Base-by-base conservation (phyloP, 1,140 invertebrate species). In the Drosophila subobscura region DNA sequence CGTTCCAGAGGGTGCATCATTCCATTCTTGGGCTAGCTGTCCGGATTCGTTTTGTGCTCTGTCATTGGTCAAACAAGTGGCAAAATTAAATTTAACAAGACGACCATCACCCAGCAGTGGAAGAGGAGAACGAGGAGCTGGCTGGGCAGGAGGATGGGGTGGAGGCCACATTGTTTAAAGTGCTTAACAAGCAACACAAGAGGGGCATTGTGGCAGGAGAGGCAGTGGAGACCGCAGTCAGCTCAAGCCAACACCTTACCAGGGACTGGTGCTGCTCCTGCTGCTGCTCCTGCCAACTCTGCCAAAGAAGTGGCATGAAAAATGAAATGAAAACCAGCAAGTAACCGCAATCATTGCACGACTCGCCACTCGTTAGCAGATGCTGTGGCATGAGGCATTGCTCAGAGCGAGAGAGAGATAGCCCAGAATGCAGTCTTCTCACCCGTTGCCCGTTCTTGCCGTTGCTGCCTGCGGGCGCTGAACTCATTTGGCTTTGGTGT, bases 71-170 rank as follows among this genome's bases (percentile, higher is more conserved):
- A 80, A 77, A 71, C 78, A 86, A 86, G 83, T 86, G 83, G 78
- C 83, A 88, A 76, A 86, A 86, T 86, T 86, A 86, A 83, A 86
- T 86, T 83, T 88, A 86, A 86, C 81, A 86, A 88, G 44, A 52
- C 51, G 71, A 63, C 53, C 55, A 63, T 72, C 72, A 65, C 66
- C 29, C 8, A 37, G 1, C 8, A 46, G 47, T 3, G 29, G 29
- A 27, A 20, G 20, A n/a, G 8, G 16, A 5, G 6, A 2, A 8
- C 7, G 20, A 27, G 14, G 14, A 3, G 7, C 7, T 14, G 4
- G n/a, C 8, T 12, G 22, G 10, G 27, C 16, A 5, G 47, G 12
- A 22, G 56, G 3, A 12, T 3, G 0, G 4, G 33, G 7, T 3
- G 5, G 29, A 3, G 7, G 29, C 77, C 77, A 68, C 77, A 86